Percentiles rank a stretch among this genome's conserved stretches.
These are phyloP conservation scores for Macrotus californicus DNA, from an alignment of 2,113 vertebrate species.

Conservation along the genomic window DNA sequence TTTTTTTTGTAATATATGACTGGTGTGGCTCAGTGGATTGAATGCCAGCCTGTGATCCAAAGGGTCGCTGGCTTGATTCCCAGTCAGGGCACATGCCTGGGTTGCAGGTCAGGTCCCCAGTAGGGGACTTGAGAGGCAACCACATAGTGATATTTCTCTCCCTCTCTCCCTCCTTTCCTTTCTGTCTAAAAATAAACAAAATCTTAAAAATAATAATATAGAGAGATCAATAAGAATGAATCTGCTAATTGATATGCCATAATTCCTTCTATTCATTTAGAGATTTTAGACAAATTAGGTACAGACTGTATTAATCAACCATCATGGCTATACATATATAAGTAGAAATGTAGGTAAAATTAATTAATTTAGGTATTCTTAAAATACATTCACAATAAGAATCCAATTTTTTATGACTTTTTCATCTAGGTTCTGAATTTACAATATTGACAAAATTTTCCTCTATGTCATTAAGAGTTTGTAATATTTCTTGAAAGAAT, in stretches of 20 bases:
- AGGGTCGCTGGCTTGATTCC: no score
- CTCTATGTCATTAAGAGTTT: neutral
- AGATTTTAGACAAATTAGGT: neutral
- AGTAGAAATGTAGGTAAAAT: neutral
- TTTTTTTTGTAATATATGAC: no score
- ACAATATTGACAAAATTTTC: neutral
- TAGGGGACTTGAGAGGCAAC: no score
- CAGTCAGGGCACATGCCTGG: no score
- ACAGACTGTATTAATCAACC: neutral
- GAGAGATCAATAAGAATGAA: neutral
- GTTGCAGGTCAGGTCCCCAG: no score
- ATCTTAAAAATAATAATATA: neutral
- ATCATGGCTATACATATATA: neutral
- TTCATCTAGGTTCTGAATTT: neutral
- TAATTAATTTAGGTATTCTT: neutral
- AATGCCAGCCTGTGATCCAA: no score
- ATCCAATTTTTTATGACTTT: neutral
- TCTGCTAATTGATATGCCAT: neutral
- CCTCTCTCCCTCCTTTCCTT: no score
- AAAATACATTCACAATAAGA: neutral
- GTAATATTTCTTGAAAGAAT: neutral
- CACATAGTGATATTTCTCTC: no score
- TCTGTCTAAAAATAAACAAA: no score
- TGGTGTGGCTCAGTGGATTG: no score
- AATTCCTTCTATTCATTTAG: neutral